Conservation (phyloP, 1,140 invertebrate genomes). For the Portunus trituberculatus region DNA sequence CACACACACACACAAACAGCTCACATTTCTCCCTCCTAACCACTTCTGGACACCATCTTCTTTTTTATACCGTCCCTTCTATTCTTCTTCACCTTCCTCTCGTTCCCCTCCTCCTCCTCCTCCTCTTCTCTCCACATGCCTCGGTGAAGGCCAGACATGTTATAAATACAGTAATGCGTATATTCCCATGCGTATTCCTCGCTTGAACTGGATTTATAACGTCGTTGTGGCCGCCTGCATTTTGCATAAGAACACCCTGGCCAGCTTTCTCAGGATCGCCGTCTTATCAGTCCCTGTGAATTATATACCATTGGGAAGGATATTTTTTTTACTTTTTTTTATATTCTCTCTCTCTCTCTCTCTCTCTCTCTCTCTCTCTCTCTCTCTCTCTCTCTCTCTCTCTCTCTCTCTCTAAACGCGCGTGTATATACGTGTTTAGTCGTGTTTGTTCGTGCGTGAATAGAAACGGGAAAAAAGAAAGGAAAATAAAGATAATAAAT, state of each 20-base stretch:
- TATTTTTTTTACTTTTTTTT: too few species aligned
- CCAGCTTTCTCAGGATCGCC: too few species aligned
- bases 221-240: neutral
- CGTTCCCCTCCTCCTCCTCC: neutral
- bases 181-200: slow-evolving; percentile 38
- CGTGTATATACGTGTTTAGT: too few species aligned
- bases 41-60: neutral
- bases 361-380: too few species aligned
- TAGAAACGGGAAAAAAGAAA: neutral
- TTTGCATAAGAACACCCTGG: slow-evolving; percentile 41
- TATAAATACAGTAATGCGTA: slow-evolving; percentile 42
- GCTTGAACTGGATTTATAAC: neutral
- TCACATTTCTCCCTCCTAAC: too few species aligned
- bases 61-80: neutral
- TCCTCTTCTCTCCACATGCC: neutral
- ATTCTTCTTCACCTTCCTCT: neutral
- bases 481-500: neutral
- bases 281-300: too few species aligned
- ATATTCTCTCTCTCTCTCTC: too few species aligned
- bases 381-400: too few species aligned
- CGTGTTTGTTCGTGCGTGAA: neutral
- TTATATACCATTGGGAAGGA: too few species aligned
- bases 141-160: neutral
- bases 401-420: too few species aligned
- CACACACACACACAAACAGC: too few species aligned